Conservation (phyloP, 2,888 invertebrate species). For the Deilephila elpenor region DNA sequence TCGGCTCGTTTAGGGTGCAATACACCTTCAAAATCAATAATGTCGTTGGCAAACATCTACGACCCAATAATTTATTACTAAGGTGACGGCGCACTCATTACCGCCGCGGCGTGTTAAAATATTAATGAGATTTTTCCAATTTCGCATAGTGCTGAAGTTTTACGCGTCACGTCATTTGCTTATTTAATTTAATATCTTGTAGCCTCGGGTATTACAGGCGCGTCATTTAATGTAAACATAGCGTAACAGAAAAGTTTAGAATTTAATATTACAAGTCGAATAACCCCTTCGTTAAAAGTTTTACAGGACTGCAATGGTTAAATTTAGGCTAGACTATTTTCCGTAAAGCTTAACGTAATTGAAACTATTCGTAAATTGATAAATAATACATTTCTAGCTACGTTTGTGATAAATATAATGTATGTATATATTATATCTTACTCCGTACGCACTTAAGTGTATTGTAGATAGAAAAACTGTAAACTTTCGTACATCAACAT, state of each 20-base stretch:
- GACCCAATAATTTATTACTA: slow-evolving; percentile 15
- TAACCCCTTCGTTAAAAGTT: too few species aligned
- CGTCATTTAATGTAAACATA: too few species aligned
- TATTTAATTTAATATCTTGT: slow-evolving; percentile 4
- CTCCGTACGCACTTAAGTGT: too few species aligned
- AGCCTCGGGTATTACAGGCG: too few species aligned
- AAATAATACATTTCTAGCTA: too few species aligned
- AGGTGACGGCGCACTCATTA: slow-evolving; percentile 21
- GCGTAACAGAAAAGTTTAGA: too few species aligned
- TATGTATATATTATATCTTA: too few species aligned
- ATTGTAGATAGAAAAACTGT: too few species aligned
- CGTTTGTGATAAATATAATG: too few species aligned
- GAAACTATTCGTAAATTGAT: too few species aligned
- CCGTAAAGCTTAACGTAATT: neutral
- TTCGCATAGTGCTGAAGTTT: slow-evolving; percentile 1
- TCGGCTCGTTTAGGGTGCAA: slow-evolving; percentile 3
- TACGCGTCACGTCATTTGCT: neutral
- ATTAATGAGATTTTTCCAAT: slow-evolving; percentile 23
- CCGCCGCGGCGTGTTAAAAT: neutral
- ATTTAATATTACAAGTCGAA: too few species aligned
- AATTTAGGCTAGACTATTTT: neutral
- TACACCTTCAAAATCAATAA: slow-evolving; percentile 1
- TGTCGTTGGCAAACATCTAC: slow-evolving; percentile 17
- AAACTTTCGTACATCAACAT: too few species aligned
- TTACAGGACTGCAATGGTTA: neutral